These are phyloP conservation scores for Drosophila borealis DNA, from an alignment of 2,888 invertebrate species.

Conservation along the genomic window DNA sequence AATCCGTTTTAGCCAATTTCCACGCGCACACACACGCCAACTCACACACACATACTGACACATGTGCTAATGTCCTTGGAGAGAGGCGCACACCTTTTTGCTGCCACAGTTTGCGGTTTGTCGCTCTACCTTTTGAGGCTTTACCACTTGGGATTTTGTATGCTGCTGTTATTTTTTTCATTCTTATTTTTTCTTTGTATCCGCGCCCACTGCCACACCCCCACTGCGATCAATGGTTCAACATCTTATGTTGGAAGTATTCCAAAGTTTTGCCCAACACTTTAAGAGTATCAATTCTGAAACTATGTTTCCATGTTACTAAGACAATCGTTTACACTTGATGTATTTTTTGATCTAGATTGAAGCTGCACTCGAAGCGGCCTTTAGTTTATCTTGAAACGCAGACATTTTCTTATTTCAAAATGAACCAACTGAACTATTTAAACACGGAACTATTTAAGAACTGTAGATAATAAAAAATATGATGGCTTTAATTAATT, in stretches of 20 bases:
- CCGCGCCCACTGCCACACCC: slow-evolving; percentile 4
- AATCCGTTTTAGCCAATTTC: slow-evolving; percentile 82
- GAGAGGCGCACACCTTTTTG: slow-evolving; percentile 72
- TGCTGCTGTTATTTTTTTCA: slow-evolving; percentile 11
- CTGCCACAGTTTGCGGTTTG: slow-evolving; percentile 60
- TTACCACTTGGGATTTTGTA: slow-evolving; percentile 40
- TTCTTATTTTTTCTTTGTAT: slow-evolving; percentile 11
- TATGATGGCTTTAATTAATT: too few relatives aligned
- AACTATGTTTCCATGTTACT: too few relatives aligned
- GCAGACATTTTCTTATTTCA: too few relatives aligned
- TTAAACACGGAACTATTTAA: too few relatives aligned
- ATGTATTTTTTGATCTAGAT: too few relatives aligned
- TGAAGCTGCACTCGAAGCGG: too few relatives aligned
- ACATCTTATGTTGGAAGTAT: neutral
- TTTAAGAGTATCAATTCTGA: neutral
- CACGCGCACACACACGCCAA: slow-evolving; percentile 49
- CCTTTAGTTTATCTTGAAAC: too few relatives aligned
- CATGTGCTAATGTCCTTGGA: slow-evolving; percentile 73
- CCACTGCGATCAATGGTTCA: slow-evolving; percentile 62
- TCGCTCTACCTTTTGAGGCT: slow-evolving; percentile 31
- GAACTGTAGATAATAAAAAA: too few relatives aligned
- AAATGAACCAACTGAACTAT: too few relatives aligned
- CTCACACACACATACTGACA: slow-evolving; percentile 4
- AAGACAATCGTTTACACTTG: too few relatives aligned
- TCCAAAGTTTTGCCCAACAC: neutral